Evolutionary conservation across 2,888 invertebrate genomes (phyloP).

Genomic region (Lampropteryx suffumata): DNA sequence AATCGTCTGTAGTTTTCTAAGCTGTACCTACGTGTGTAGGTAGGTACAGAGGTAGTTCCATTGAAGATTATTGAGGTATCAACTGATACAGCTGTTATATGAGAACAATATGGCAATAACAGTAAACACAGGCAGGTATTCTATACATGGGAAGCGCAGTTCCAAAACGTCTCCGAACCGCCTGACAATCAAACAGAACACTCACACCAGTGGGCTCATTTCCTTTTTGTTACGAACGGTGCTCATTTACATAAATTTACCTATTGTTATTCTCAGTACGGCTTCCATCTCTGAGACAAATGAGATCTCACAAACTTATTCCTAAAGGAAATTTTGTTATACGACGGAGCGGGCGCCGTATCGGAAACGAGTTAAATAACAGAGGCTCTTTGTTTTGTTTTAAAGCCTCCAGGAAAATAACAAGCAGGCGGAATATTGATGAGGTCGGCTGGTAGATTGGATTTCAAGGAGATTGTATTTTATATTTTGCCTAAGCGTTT

Average conservation of each 20-base stretch:
- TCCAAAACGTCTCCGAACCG: constrained; percentile 57
- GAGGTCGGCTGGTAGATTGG: constrained; percentile 53
- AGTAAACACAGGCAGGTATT: constrained; percentile 34
- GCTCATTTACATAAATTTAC: constrained; percentile 81
- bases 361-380: constrained; percentile 81
- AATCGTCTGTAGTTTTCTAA: constrained; percentile 14
- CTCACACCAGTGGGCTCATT: constrained; percentile 63
- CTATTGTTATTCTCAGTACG: constrained; percentile 74
- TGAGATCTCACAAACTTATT: constrained; percentile 59
- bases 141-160: constrained; percentile 47
- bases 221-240: constrained; percentile 75
- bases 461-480: constrained; percentile 51
- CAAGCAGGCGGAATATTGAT: constrained; percentile 73
- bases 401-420: constrained; percentile 68
- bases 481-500: constrained; percentile 50
- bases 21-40: neutral
- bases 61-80: constrained; percentile 21
- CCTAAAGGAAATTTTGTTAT: constrained; percentile 70
- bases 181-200: constrained; percentile 66
- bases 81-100: constrained; percentile 30
- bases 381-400: constrained; percentile 69
- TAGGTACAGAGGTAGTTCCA: neutral
- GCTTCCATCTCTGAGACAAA: constrained; percentile 60
- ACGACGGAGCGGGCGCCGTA: constrained; percentile 62
- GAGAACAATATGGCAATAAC: constrained; percentile 41